A percentile compares a stretch with the other conserved stretches of the same genome.
Conservation (phyloP, 2,113 vertebrate species). For the Leptodactylus fuscus region DNA sequence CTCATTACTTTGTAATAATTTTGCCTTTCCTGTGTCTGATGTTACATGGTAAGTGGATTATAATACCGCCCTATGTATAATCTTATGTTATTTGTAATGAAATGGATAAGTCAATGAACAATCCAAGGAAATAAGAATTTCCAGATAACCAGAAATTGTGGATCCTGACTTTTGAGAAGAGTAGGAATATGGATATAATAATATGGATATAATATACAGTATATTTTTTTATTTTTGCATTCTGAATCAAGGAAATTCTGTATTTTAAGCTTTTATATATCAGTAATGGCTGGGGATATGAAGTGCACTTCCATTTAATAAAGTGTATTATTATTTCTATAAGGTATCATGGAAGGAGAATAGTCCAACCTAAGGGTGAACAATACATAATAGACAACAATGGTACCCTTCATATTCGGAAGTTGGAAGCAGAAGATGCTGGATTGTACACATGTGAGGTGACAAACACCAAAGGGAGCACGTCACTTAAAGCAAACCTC, state of each 20-base stretch:
- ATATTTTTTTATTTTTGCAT: not conserved
- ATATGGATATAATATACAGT: too few relatives aligned
- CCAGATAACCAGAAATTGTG: not conserved
- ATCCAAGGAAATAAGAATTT: too few relatives aligned
- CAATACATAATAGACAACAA: conserved; percentile 76
- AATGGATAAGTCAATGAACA: too few relatives aligned
- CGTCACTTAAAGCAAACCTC: conserved; percentile 81
- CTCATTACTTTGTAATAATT: conserved; percentile 84
- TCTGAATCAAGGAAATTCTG: not conserved
- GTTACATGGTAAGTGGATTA: conserved; percentile 81
- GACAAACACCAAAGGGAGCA: conserved; percentile 82
- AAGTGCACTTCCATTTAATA: not conserved
- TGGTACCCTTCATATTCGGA: conserved; percentile 84
- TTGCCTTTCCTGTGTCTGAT: conserved; percentile 84
- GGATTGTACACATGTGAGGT: conserved; percentile 88
- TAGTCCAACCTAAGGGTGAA: conserved; percentile 67
- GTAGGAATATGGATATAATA: not conserved
- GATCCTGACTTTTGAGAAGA: not conserved
- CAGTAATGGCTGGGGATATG: not conserved
- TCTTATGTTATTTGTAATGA: too few relatives aligned
- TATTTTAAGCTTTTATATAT: not conserved
- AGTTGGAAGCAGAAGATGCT: conserved; percentile 74
- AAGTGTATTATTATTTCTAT: conserved; percentile 4
- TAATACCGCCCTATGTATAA: not conserved
- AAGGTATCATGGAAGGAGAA: conserved; percentile 83